Percentiles rank a stretch among this genome's conserved stretches.
phyloP scores from a whole-genome alignment of 2,113 vertebrate species.

The Epinephelus fuscoguttatus region DNA sequence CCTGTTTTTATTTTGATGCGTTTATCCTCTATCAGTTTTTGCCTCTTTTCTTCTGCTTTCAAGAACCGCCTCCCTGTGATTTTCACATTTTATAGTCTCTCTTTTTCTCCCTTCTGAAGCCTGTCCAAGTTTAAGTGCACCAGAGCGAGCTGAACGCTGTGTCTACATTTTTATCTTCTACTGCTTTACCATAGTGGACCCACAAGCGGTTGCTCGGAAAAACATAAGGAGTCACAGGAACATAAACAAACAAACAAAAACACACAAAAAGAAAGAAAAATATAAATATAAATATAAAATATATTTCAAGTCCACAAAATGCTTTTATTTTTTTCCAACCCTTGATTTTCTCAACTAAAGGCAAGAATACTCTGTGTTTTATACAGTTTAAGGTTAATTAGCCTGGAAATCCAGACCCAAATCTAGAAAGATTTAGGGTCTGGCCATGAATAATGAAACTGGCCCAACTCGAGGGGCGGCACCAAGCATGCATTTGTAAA shows the following conservation, averaged over 20 bases:
- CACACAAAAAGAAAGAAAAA: not conserved
- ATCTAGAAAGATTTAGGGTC: no score
- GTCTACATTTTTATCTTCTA: not conserved
- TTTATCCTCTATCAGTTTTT: conserved; percentile 17
- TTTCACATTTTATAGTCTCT: not conserved
- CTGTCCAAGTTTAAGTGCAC: not conserved
- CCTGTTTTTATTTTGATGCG: not conserved
- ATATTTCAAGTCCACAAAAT: not conserved
- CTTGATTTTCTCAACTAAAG: not conserved
- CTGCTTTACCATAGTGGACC: not conserved
- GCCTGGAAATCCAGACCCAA: no score
- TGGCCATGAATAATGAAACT: no score
- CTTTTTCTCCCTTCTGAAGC: not conserved
- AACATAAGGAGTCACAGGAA: not conserved
- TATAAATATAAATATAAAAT: no score
- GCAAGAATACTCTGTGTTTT: not conserved
- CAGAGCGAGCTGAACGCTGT: not conserved
- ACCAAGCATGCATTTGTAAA: no score
- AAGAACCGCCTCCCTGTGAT: not conserved
- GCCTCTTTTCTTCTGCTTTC: conserved; percentile 29
- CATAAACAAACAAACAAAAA: not conserved
- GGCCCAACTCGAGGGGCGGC: no score
- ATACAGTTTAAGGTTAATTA: no score
- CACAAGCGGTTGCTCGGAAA: not conserved
- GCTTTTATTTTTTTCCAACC: no score